A percentile compares a stretch with the other conserved stretches of the same genome.
These are phyloP conservation scores for Drosophila simulans DNA, from an alignment of 1,140 invertebrate genomes.

Conservation along the genomic window DNA sequence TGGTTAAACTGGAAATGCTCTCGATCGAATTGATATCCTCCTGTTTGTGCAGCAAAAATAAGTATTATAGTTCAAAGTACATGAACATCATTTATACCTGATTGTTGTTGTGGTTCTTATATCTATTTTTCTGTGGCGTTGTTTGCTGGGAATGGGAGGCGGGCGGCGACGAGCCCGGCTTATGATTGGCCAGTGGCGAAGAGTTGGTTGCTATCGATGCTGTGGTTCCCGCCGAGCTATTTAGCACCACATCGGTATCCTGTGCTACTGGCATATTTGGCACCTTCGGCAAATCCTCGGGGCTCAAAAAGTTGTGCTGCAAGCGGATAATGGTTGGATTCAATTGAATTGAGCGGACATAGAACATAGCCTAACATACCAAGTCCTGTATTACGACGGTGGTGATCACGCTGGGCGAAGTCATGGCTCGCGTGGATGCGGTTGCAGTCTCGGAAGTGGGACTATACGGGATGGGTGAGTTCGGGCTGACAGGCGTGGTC, in stretches of 20 bases:
- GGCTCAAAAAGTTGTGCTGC: conserved; percentile 50
- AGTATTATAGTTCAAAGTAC: not conserved
- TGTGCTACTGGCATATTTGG: conserved; percentile 7
- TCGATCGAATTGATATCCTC: conserved; percentile 82
- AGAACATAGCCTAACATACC: conserved; percentile 19
- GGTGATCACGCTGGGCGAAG: conserved; percentile 60
- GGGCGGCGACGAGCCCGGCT: conserved; percentile 25
- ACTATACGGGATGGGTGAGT: conserved; percentile 44
- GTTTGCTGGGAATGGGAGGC: conserved; percentile 25
- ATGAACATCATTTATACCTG: conserved; percentile 30
- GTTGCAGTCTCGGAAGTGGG: conserved; percentile 61
- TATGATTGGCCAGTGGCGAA: conserved; percentile 51
- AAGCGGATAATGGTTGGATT: not conserved
- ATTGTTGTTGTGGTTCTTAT: conserved; percentile 70
- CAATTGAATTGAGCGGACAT: no score
- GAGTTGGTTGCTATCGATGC: conserved; percentile 63
- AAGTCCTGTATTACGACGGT: conserved; percentile 64
- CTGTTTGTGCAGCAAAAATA: conserved; percentile 20
- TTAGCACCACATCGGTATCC: conserved; percentile 55
- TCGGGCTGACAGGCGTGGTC: conserved; percentile 47
- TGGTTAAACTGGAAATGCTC: conserved; percentile 66
- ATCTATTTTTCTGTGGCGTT: conserved; percentile 55
- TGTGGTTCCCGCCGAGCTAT: conserved; percentile 68
- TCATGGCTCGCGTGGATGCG: conserved; percentile 61
- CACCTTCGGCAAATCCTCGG: conserved; percentile 60